Evolutionary conservation across 92 coral and sea anemone genomes (phyloP).

Genomic region (Desmophyllum pertusum): DNA sequence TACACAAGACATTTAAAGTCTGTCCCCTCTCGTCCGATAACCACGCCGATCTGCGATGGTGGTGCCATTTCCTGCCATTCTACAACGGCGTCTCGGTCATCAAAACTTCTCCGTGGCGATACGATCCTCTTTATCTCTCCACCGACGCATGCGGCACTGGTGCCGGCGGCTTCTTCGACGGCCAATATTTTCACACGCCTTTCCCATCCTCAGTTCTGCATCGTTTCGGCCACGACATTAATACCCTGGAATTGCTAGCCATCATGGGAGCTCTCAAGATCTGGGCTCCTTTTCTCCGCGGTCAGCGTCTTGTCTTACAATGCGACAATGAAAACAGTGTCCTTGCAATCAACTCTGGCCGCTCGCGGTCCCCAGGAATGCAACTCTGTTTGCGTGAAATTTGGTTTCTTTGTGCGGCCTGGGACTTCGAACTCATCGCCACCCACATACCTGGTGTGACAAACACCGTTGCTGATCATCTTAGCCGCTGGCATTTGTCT

Average conservation of each 20-base stretch:
- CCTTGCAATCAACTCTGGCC: too few relatives aligned
- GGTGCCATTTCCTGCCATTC: slow-evolving; percentile 11
- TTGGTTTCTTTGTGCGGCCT: neutral
- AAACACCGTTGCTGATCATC: too few relatives aligned
- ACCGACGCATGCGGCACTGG: slow-evolving; percentile 14
- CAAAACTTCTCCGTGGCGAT: neutral
- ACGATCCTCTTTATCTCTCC: neutral
- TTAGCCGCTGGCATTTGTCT: neutral
- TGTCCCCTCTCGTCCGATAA: neutral
- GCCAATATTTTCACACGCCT: slow-evolving; percentile 8
- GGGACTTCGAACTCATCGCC: neutral
- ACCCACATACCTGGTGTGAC: neutral
- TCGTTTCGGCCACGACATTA: neutral
- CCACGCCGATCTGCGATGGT: neutral
- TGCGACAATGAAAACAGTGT: neutral
- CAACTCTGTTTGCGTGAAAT: neutral
- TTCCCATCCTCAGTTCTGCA: slow-evolving; percentile 13
- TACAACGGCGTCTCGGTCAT: neutral
- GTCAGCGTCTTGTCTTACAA: neutral
- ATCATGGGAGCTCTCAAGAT: too few relatives aligned
- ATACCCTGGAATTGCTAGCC: too few relatives aligned
- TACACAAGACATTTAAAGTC: neutral
- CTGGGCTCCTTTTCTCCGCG: too few relatives aligned
- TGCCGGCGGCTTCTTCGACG: slow-evolving; percentile 35
- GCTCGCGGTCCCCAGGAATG: too few relatives aligned